A percentile compares a stretch with the other conserved stretches of the same genome.
Evolutionary conservation across 2,888 invertebrate genomes (phyloP).

Genomic region (Orthosia cruda): DNA sequence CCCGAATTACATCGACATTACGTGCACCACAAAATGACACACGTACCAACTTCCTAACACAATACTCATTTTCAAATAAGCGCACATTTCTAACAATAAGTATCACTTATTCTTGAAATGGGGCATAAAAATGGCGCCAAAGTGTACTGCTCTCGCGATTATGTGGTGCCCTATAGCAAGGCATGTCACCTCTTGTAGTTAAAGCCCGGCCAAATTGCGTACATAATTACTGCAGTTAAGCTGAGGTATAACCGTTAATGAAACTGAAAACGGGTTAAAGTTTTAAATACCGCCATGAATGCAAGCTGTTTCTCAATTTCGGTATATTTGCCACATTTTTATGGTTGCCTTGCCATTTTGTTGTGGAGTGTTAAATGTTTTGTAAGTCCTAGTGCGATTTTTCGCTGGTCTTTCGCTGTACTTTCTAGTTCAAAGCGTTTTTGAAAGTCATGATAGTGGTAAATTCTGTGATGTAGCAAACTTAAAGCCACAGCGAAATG

Average conservation of each 20-base stretch:
- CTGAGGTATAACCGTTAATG: slow-evolving; percentile 90
- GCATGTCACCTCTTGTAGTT: slow-evolving; percentile 75
- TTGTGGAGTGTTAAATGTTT: slow-evolving; percentile 45
- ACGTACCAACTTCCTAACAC: neutral
- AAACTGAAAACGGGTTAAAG: slow-evolving; percentile 89
- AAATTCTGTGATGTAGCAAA: too few relatives aligned
- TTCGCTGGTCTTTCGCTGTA: neutral
- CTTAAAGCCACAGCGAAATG: neutral
- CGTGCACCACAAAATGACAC: slow-evolving; percentile 3
- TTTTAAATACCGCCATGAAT: slow-evolving; percentile 89
- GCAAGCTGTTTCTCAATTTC: slow-evolving; percentile 90
- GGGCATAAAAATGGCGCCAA: slow-evolving; percentile 49
- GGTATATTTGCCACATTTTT: slow-evolving; percentile 87
- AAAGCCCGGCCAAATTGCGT: slow-evolving; percentile 86
- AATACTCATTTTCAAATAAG: slow-evolving; percentile 41
- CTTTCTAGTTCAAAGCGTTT: neutral
- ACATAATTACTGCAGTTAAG: slow-evolving; percentile 88
- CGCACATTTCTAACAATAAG: slow-evolving; percentile 28
- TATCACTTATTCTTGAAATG: slow-evolving; percentile 44
- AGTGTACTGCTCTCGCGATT: slow-evolving; percentile 49
- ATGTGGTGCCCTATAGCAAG: slow-evolving; percentile 61
- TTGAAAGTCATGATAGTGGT: neutral
- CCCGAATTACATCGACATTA: neutral
- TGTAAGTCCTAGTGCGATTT: slow-evolving; percentile 15
- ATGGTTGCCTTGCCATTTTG: slow-evolving; percentile 63